These are phyloP conservation scores for Sitophilus oryzae DNA, from an alignment of 1,140 invertebrate species.

Conservation along the genomic window DNA sequence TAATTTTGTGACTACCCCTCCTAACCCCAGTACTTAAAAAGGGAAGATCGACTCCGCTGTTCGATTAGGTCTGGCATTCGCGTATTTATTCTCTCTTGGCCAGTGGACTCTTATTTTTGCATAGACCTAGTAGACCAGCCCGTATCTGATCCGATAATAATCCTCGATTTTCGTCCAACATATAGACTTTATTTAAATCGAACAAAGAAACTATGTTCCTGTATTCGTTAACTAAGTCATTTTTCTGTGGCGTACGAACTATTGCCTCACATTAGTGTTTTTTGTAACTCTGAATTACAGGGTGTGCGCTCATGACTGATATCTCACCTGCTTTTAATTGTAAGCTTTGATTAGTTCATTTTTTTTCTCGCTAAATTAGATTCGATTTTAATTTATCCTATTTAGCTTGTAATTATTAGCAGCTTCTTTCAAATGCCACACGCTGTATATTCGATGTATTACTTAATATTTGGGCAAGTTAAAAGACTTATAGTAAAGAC, in stretches of 20 bases:
- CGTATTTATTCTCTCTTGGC: constrained; percentile 28
- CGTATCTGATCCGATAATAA: constrained; percentile 1
- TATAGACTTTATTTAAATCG: constrained; percentile 33
- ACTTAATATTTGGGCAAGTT: constrained; percentile 40
- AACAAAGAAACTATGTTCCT: constrained; percentile 48
- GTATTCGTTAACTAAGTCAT: constrained; percentile 46
- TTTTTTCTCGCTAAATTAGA: too few relatives aligned
- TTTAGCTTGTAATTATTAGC: constrained; percentile 9
- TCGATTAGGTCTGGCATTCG: constrained; percentile 16
- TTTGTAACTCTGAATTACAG: constrained; percentile 17
- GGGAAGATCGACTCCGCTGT: constrained; percentile 9
- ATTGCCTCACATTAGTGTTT: constrained; percentile 8
- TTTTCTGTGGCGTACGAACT: constrained; percentile 21
- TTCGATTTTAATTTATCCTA: constrained; percentile 12
- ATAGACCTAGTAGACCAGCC: constrained; percentile 17
- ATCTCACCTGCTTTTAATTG: background rate
- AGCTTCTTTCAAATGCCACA: constrained; percentile 1
- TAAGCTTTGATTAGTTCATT: constrained; percentile 16
- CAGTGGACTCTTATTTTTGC: constrained; percentile 26
- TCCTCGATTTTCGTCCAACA: background rate
- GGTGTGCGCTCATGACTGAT: constrained; percentile 1
- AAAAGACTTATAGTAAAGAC: constrained; percentile 41
- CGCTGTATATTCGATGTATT: constrained; percentile 33
- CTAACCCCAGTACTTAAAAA: constrained; percentile 1
- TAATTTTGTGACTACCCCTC: constrained; percentile 19